Percentiles rank a stretch among this genome's conserved stretches.
phyloP scores from a whole-genome alignment of 2,797 vertebrate genomes.

The Danio aesculapii region DNA sequence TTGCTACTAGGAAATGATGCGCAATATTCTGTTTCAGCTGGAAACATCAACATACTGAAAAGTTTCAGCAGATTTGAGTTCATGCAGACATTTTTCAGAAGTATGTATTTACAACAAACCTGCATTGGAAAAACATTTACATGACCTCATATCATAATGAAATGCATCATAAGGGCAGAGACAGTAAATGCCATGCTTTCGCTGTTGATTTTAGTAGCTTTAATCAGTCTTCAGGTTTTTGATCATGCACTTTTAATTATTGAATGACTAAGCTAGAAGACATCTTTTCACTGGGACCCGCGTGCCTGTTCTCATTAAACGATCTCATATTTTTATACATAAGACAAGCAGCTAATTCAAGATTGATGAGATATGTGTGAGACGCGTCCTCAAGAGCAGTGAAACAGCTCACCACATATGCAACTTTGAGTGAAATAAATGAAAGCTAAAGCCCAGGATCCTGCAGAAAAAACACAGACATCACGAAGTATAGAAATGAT shows the following conservation, averaged over 20 bases:
- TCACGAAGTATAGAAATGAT: constrained; percentile 10
- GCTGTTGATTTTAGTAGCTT: constrained; percentile 20
- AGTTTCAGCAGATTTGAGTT: too few relatives aligned
- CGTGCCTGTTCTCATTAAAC: constrained; percentile 12
- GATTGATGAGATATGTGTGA: constrained; percentile 18
- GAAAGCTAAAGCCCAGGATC: neutral
- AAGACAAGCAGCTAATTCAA: constrained; percentile 46
- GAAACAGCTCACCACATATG: neutral
- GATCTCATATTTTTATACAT: constrained; percentile 24
- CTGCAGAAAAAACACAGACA: neutral
- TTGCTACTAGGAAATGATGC: too few relatives aligned
- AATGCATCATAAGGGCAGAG: neutral
- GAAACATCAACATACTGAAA: too few relatives aligned
- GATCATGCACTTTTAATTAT: constrained; percentile 42
- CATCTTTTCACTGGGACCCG: neutral
- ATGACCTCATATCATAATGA: neutral
- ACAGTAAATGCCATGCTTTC: neutral
- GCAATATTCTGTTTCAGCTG: too few relatives aligned
- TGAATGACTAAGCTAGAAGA: constrained; percentile 20
- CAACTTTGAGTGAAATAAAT: constrained; percentile 33
- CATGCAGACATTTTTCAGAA: too few relatives aligned
- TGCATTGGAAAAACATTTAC: neutral
- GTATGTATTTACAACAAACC: too few relatives aligned
- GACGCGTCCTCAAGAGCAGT: neutral
- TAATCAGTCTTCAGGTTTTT: constrained; percentile 22